Evolutionary conservation across 2,113 vertebrate species (phyloP).

Genomic region (Strix aluco): DNA sequence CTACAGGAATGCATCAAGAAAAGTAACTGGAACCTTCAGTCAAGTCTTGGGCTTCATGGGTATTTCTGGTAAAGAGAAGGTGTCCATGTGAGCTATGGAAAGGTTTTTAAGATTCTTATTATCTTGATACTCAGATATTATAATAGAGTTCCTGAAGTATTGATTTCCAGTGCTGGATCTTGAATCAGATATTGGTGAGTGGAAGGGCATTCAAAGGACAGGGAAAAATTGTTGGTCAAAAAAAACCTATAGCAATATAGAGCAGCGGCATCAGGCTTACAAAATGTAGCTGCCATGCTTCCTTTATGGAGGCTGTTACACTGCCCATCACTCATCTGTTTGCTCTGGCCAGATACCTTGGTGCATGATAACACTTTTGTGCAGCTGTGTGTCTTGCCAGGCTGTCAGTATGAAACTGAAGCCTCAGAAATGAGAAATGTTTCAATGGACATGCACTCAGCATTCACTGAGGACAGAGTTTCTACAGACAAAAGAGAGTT

Average conservation of each 20-base stretch:
- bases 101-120: background rate
- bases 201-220: background rate
- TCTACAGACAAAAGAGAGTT: background rate
- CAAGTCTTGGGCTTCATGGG: background rate
- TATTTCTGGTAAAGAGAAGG: background rate
- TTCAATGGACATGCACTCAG: background rate
- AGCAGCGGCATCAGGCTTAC: background rate
- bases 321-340: background rate
- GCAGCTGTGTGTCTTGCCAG: background rate
- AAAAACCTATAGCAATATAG: rapidly evolving
- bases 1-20: background rate
- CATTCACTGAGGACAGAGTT: background rate
- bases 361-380: background rate
- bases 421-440: background rate
- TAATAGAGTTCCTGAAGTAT: background rate
- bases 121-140: background rate
- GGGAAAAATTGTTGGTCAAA: background rate
- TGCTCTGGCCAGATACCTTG: background rate
- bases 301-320: background rate
- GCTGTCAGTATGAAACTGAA: background rate
- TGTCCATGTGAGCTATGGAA: background rate
- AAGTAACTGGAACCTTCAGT: background rate
- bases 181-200: background rate
- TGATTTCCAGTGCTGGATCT: background rate
- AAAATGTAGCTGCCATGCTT: background rate